Evolutionary conservation across 2,113 vertebrate genomes (phyloP), one percentile per base, ranked within the genome.

Genomic region (Lepus americanus): DNA sequence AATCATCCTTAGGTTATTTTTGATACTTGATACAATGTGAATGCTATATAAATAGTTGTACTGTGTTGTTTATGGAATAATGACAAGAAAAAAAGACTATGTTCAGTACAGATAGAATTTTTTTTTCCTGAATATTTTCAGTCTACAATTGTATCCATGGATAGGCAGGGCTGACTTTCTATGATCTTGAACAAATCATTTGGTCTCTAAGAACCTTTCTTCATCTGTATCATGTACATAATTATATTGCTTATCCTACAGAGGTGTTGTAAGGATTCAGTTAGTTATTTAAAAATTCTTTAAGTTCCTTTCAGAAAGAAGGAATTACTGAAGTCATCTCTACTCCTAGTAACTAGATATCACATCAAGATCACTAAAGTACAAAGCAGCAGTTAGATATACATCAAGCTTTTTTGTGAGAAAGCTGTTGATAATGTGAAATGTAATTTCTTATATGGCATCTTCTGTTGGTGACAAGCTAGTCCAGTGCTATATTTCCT

Each of bases 331-430:
- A 95, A 44, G 36, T 84, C 3, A 10, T 74, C 66, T 89, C 76
- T 8, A 81, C 16, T 7, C 25, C 86, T 69, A 85, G 64, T 73
- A 79, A 79, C 33, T 81, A 76, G 72, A 88, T 89, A 88, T 69
- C 5, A 4, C 64, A 33, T 63, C 13, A 84, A 74, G 49, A 66
- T 87, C 16, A 92, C 61, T 79, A 77, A 81, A 77, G 63, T 80
- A 33, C 20, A 93, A 87, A 87, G 31, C 7, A 73, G 55, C 82
- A 88, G 74, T 92, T 39, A 94, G 49, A 88, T 78, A 64, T 63
- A 33, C 23, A 78, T 95, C 19, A 94, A 74, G 70, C 59, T 63
- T 96, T 95, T 51, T 87, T 44, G 16, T 93, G 67, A 88, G 81
- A 73, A 79, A 92, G 33, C 29, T 90, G 19, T 84, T 85, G 59